Base-by-base conservation (phyloP, 64 coral and sea anemone genomes). In the Dendrophyllia cribrosa region DNA sequence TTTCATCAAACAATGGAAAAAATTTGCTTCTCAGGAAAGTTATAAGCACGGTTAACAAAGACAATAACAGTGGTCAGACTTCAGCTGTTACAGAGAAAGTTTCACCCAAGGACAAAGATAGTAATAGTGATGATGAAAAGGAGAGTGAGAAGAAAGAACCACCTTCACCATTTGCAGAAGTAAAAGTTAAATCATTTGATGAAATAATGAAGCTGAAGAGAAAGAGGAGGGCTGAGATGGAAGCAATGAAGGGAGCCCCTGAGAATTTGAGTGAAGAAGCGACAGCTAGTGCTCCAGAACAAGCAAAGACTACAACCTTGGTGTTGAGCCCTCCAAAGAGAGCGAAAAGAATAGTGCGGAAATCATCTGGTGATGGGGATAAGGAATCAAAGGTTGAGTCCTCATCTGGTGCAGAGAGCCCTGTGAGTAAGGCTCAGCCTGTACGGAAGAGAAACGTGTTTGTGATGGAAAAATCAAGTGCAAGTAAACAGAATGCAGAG, bases 171-270 rank as follows among this genome's bases (percentile, higher is more conserved):
- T 86, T 68, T 79, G 78, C 85, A 50, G 52, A 79, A 17, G 89
- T 95, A 9, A 95, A 75, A 44, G 80, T 97, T 10, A 97, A 97
- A 71, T 87, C 88, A 6, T 91, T 97, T 91, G 95, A 97, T 44
- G 95, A 97, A 49, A 97, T 97, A 34, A 97, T 97, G 92, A 80
- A 91, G 58, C 88, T 94, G 65, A 97, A 93, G 64, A 86, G 82
- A 85, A 68, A 78, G 52, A 73, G 91, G 22, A 85, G 75, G 77
- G 22, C 53, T 8, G 34, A 74, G 56, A 16, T 78, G 85, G 66
- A 88, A 70, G 51, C 75, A 26, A 20, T 50, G 68, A 50, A 88
- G 56, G 67, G 75, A 46, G 43, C 86, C 44, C 11, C 43, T n/a
- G 24, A 59, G 58, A 66, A 87, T 87, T 66, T 72, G 51, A 17